Percentiles rank a stretch among this genome's conserved stretches.
Conservation (phyloP, 2,797 vertebrate genomes). For the Cynodonichthys magdalenae region DNA sequence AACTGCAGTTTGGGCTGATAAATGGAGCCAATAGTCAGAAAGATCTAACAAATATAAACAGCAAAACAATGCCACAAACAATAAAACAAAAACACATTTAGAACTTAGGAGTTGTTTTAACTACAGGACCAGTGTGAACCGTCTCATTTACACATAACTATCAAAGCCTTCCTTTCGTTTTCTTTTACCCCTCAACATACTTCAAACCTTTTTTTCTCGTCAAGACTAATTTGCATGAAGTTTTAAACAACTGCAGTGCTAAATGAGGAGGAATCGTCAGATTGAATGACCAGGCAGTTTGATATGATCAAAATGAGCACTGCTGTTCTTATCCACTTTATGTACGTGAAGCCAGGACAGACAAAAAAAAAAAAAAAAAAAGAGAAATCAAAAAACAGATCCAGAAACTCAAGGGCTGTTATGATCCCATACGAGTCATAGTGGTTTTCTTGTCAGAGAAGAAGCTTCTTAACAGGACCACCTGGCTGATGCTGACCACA, state of each 20-base stretch:
- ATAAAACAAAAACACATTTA: slow-evolving; percentile 50
- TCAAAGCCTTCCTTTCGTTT: slow-evolving; percentile 26
- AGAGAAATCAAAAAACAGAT: slow-evolving; percentile 41
- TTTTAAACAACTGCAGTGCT: slow-evolving; percentile 48
- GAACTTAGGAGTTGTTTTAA: slow-evolving; percentile 43
- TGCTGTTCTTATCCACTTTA: slow-evolving; percentile 55
- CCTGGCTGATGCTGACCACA: slow-evolving; percentile 98
- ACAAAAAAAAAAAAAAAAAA: slow-evolving; percentile 23
- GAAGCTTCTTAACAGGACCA: slow-evolving; percentile 96
- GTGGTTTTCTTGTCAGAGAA: slow-evolving; percentile 99
- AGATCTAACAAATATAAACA: slow-evolving; percentile 11
- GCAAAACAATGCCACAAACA: slow-evolving; percentile 27
- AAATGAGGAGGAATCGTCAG: slow-evolving; percentile 38
- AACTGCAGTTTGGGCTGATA: slow-evolving; percentile 38
- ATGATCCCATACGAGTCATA: slow-evolving; percentile 94
- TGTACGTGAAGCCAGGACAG: slow-evolving; percentile 29
- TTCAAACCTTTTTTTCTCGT: slow-evolving; percentile 24
- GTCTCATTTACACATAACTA: slow-evolving; percentile 41
- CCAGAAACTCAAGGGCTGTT: slow-evolving; percentile 68
- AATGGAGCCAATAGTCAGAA: slow-evolving; percentile 18
- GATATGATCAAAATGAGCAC: slow-evolving; percentile 56
- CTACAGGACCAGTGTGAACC: slow-evolving; percentile 27
- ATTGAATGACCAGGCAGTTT: slow-evolving; percentile 46
- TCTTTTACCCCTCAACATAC: slow-evolving; percentile 27
- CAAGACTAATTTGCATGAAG: slow-evolving; percentile 40